phyloP scores from a whole-genome alignment of 2,888 invertebrate genomes.

The Dione vanillae region DNA sequence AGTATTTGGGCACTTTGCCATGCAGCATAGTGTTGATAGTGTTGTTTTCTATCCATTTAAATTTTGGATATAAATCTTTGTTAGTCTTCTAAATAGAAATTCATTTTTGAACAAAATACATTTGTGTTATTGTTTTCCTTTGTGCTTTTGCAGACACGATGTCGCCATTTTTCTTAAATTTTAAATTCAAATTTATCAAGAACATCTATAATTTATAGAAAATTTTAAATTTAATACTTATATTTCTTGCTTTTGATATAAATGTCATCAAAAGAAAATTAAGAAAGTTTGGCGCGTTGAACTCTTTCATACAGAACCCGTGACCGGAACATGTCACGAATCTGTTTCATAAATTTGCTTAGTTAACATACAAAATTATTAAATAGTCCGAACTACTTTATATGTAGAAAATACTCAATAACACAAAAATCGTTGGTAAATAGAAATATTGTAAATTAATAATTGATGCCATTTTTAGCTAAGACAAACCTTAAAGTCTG shows the following conservation, averaged over 20 bases:
- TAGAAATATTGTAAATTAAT: too few relatives aligned
- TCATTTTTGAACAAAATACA: slow-evolving; percentile 19
- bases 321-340: neutral
- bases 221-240: neutral
- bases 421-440: neutral
- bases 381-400: neutral
- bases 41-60: slow-evolving; percentile 29
- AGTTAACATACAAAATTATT: neutral
- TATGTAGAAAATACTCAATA: too few relatives aligned
- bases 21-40: slow-evolving; percentile 24
- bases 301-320: slow-evolving; percentile 62
- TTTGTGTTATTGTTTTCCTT: slow-evolving; percentile 21
- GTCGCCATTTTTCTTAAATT: slow-evolving; percentile 25
- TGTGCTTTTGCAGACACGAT: slow-evolving; percentile 7
- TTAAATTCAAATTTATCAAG: slow-evolving; percentile 3
- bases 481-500: too few relatives aligned
- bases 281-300: slow-evolving; percentile 62
- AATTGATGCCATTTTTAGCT: too few relatives aligned
- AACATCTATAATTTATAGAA: neutral
- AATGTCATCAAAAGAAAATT: neutral
- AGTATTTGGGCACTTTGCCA: slow-evolving; percentile 28
- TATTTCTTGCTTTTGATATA: neutral
- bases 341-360: neutral
- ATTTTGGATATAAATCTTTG: slow-evolving; percentile 28
- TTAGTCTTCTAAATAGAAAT: slow-evolving; percentile 26